Percentiles rank a stretch among this genome's conserved stretches.
Conservation (phyloP, 2,888 invertebrate species). For the Meandrusa payeni region DNA sequence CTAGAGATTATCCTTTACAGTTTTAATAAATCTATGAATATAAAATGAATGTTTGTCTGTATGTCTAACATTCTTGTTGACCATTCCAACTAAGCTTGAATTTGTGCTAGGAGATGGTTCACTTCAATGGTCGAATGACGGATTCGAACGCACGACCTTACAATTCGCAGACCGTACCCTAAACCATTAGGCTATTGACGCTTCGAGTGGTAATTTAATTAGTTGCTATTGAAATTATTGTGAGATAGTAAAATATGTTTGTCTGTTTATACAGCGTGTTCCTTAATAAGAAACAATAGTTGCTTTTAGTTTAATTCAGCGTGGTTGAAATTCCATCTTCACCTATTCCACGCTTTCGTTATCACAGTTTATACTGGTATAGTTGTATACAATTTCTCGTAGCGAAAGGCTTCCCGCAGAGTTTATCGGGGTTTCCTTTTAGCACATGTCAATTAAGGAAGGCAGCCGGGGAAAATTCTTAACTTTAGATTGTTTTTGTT, state of each 20-base stretch:
- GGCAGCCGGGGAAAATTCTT: slow-evolving; percentile 9
- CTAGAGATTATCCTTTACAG: no score
- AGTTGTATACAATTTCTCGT: neutral
- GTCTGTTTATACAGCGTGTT: slow-evolving; percentile 4
- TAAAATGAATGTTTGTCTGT: no score
- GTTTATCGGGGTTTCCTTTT: slow-evolving; percentile 23
- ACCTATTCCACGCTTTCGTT: slow-evolving; percentile 15
- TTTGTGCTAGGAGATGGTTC: neutral
- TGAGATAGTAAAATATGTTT: no score
- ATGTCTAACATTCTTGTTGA: no score
- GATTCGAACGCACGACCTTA: no score
- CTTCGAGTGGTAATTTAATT: no score
- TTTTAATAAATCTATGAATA: no score
- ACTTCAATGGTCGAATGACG: no score
- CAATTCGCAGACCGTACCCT: no score
- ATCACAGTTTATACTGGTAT: slow-evolving; percentile 9
- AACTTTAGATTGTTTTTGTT: slow-evolving; percentile 9
- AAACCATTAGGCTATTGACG: no score
- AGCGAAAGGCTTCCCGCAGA: slow-evolving; percentile 10
- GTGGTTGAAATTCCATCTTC: slow-evolving; percentile 1
- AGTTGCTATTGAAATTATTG: no score
- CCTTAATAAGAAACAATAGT: slow-evolving; percentile 11
- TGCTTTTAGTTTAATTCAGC: slow-evolving; percentile 4
- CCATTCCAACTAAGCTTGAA: no score
- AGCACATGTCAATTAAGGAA: slow-evolving; percentile 22